These are phyloP conservation scores for Lasioglossum vierecki DNA, from an alignment of 2,888 invertebrate genomes.

Conservation along the genomic window DNA sequence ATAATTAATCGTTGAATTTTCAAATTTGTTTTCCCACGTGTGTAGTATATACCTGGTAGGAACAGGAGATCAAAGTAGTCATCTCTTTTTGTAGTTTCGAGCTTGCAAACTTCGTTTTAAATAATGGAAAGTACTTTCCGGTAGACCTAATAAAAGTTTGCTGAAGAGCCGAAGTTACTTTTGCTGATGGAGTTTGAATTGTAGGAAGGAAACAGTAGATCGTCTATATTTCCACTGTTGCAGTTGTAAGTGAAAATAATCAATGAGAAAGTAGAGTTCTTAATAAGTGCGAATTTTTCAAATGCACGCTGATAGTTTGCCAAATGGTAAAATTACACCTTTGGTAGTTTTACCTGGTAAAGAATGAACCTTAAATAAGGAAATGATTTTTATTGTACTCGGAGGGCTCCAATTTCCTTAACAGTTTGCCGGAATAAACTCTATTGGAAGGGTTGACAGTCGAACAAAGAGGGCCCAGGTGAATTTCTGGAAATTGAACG, in stretches of 20 bases:
- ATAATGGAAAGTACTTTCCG: neutral
- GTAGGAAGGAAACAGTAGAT: neutral
- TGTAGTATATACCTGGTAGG: neutral
- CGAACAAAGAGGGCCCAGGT: neutral
- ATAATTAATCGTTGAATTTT: neutral
- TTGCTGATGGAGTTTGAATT: neutral
- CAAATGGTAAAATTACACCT: neutral
- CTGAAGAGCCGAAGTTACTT: neutral
- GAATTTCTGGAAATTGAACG: constrained; percentile 47
- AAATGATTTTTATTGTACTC: neutral
- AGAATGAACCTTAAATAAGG: neutral
- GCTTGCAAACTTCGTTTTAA: neutral
- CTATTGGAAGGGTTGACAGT: neutral
- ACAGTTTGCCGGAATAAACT: neutral
- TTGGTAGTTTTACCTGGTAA: neutral
- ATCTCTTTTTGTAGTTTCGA: neutral
- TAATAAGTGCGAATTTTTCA: neutral
- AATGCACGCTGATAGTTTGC: neutral
- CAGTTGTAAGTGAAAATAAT: neutral
- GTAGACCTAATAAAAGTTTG: neutral
- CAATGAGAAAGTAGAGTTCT: neutral
- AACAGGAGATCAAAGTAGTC: neutral
- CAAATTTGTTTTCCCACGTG: neutral
- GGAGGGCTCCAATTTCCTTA: neutral
- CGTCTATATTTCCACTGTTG: neutral